Base-by-base conservation (phyloP, 2,888 invertebrate genomes). In the Stenchaetothrips biformis region DNA sequence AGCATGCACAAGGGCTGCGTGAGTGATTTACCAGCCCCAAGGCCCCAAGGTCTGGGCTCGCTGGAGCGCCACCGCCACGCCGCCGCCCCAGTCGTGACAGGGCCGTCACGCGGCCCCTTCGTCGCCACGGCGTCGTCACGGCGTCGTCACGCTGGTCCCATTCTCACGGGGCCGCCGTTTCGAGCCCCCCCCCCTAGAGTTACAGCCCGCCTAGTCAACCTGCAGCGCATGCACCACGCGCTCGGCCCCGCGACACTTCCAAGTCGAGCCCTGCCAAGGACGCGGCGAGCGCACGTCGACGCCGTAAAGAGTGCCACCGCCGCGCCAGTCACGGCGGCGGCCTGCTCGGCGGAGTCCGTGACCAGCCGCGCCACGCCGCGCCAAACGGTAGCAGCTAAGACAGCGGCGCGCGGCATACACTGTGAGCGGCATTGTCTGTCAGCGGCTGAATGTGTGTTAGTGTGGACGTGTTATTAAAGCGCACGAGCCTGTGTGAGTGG, bases 241-340 rank as follows among this genome's bases (percentile, higher is more conserved):
- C n/a, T n/a, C 59, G 6, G 8, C 0, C 13, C 11, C 59, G 59
- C 18, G 9, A 9, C 59, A 59, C 59, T 37, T 37, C 37, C 37
- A 37, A 37, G 59, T 59, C 59, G 59, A 59, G 13, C 59, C 59
- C 18, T 13, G 59, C 59, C 59, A 18, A 6, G 59, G 53, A 16
- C 13, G 53, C 9, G 3, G 1, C 53, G 16, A 16, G 6, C 59
- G 25, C 67, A 74, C 67, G 67, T 74, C 25, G 25, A 74, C 25
- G 67, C 67, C 67, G 67, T 74, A 74, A 74, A 74, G 67, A 74
- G 53, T 53, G 53, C 16, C 53, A 16, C 53, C 53, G 16, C 53
- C 53, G 6, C 53, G 53, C 53, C 53, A 6, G 16, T 7, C 53
- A 7, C 16, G 1, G 2, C 53, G 53, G 37, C 59, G 16, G 37